Evolutionary conservation across 2,888 invertebrate species (phyloP).

Genomic region (Dusona sp.): DNA sequence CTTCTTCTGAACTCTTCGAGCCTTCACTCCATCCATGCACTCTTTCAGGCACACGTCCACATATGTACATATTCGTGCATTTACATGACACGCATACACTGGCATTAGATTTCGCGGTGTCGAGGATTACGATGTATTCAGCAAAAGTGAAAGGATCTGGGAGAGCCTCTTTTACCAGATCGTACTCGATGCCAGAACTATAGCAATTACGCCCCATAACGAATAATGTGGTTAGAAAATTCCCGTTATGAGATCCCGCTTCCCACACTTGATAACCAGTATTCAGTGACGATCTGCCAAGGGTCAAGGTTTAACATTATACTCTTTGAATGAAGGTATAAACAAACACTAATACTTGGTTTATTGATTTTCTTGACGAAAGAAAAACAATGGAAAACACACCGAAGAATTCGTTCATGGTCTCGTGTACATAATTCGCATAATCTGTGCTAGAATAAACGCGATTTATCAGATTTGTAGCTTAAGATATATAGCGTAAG

Average conservation of each 20-base stretch:
- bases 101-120: constrained; percentile 49
- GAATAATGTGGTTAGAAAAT: constrained; percentile 8
- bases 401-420: neutral
- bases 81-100: constrained; percentile 6
- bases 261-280: constrained; percentile 13
- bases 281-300: neutral
- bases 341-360: too few relatives aligned
- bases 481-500: neutral
- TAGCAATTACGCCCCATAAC: neutral
- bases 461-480: neutral
- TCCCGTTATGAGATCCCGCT: constrained; percentile 16
- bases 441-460: neutral
- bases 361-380: neutral
- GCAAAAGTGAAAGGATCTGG: constrained; percentile 61
- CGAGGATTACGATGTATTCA: constrained; percentile 48
- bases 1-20: constrained; percentile 31
- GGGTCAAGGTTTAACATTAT: constrained; percentile 6
- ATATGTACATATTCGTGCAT: constrained; percentile 8
- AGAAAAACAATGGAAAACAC: neutral
- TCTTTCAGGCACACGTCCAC: neutral
- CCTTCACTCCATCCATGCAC: neutral
- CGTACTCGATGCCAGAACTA: neutral
- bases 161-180: constrained; percentile 37
- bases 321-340: neutral
- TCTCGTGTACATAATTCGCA: neutral